These are phyloP conservation scores for Sesia apiformis DNA, from an alignment of 2,888 invertebrate genomes.

Conservation along the genomic window DNA sequence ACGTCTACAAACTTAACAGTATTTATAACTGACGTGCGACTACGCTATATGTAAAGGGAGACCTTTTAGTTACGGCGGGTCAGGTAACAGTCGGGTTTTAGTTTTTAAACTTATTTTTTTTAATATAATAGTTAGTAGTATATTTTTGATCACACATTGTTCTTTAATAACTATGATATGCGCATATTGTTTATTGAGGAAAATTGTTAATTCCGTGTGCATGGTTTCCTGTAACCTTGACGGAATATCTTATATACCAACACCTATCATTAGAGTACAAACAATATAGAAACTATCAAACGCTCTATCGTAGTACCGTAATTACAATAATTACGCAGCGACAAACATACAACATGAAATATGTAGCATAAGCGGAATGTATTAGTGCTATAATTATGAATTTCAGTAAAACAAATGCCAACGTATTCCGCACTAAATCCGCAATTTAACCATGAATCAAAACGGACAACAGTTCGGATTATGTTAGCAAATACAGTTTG, in stretches of 20 bases:
- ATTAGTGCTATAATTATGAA: constrained; percentile 44
- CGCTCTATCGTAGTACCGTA: no score
- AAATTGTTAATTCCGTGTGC: neutral
- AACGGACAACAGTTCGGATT: constrained; percentile 24
- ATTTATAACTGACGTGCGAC: no score
- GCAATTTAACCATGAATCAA: constrained; percentile 35
- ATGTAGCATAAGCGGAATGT: constrained; percentile 26
- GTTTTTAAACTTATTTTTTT: neutral
- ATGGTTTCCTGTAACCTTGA: neutral
- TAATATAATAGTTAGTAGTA: neutral
- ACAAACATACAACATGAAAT: neutral
- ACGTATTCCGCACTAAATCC: constrained; percentile 38
- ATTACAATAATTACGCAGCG: no score
- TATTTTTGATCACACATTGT: neutral
- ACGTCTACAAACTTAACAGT: no score
- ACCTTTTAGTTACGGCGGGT: no score
- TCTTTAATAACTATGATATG: neutral
- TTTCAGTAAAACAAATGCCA: constrained; percentile 37
- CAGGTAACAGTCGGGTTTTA: neutral
- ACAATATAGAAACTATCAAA: no score
- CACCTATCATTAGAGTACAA: no score
- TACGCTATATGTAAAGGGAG: no score
- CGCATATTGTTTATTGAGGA: neutral
- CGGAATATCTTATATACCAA: neutral
- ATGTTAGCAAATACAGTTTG: constrained; percentile 16